Evolutionary conservation across 2,797 vertebrate genomes (phyloP), one percentile per base, ranked within the genome.

Genomic region (Sitta carolinensis): DNA sequence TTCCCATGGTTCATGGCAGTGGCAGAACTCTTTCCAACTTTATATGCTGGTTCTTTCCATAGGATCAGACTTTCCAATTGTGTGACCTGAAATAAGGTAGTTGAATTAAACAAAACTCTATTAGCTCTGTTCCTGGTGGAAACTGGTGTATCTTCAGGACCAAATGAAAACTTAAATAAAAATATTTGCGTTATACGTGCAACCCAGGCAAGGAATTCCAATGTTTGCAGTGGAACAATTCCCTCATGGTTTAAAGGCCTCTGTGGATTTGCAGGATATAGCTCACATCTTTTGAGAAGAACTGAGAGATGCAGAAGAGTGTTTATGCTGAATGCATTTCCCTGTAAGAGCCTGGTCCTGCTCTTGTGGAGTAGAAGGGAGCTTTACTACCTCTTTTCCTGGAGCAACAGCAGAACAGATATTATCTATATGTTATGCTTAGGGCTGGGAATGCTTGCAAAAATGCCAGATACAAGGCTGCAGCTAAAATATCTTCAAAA

Each of bases 21-120:
- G 90, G 87, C 89, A 88, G 74, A 95, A 92, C 79, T 85, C 77
- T 81, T 94, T 93, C 90, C 88, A 96, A 94, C 79, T 94, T 94
- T 66, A 25, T 51, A 7, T 16, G 3, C 57, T 50, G 16, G 3
- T 67, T 96, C 30, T 52, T 95, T 47, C 20, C 22, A 23, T 18
- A 34, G 58, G 20, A 48, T 47, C 0, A 0, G 23, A 36, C 26
- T 84, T 21, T 59, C 9, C 34, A 42, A 12, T 40, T 52, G 5
- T 36, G 30, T 72, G 38, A 79, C 42, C 40, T 79, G 26, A 81
- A 85, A 40, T 47, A 86, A 72, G 13, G 23, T 29, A 61, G 32
- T 3, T 62, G 62, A 93, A n/a, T 45, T 64, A 73, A 90, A 63
- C 48, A 18, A 77, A 87, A 87, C 10, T 32, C 8, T 38, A 36